A percentile compares a stretch with the other conserved stretches of the same genome.
These are phyloP conservation scores for Melinaea marsaeus DNA, from an alignment of 2,888 invertebrate species.

Conservation along the genomic window DNA sequence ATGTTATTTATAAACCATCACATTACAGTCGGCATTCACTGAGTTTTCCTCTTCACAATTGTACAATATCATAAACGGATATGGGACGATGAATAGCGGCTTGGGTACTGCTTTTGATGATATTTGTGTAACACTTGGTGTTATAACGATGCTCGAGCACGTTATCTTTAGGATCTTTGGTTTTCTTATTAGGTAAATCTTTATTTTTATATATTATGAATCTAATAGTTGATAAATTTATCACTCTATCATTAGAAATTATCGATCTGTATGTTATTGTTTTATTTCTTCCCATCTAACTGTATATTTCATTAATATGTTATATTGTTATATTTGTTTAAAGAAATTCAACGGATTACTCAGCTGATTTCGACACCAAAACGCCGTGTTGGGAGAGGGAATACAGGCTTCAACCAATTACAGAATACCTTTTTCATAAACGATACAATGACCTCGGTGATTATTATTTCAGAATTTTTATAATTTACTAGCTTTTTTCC, in stretches of 20 bases:
- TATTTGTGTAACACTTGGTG: slow-evolving; percentile 12
- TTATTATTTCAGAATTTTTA: background rate
- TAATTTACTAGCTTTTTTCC: too few species aligned
- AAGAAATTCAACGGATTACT: slow-evolving; percentile 11
- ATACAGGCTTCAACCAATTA: slow-evolving; percentile 13
- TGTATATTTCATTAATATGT: background rate
- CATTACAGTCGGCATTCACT: too few species aligned
- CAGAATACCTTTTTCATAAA: slow-evolving; percentile 11
- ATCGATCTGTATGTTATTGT: too few species aligned
- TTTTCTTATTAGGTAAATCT: slow-evolving; percentile 1
- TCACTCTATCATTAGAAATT: too few species aligned
- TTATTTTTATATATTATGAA: background rate
- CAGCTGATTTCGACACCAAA: background rate
- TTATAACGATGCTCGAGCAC: slow-evolving; percentile 12
- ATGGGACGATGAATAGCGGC: slow-evolving; percentile 7
- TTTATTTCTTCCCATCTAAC: too few species aligned
- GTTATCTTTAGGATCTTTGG: slow-evolving; percentile 6
- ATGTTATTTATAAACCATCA: too few species aligned
- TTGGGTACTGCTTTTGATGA: slow-evolving; percentile 13
- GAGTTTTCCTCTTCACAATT: background rate
- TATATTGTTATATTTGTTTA: background rate
- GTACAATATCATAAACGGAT: background rate
- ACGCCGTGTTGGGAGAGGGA: slow-evolving; percentile 18
- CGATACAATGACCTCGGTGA: slow-evolving; percentile 3
- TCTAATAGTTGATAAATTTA: too few species aligned